Base-by-base conservation (phyloP, 2,888 invertebrate genomes). In the Ptilodon capucinus region DNA sequence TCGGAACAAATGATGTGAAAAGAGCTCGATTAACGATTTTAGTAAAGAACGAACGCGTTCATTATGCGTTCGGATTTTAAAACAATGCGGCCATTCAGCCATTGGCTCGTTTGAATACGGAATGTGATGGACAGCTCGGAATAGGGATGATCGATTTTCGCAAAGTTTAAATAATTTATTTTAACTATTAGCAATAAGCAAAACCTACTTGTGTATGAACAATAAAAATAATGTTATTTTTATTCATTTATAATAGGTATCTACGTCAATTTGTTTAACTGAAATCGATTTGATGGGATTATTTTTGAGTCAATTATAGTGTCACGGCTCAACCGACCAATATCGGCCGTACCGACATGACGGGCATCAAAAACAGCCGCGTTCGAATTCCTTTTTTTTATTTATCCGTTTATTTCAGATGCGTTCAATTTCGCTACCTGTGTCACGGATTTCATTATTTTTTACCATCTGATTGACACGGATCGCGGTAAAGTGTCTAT, bases 1-100 rank as follows among this genome's bases (percentile, higher is more conserved):
- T 80, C 74, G 73, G 75, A 81, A 80, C 84, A 83, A 86, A 89
- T 88, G 87, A 86, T 86, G 86, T 85, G 89, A 86, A 86, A 40
- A 87, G 81, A 85, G 74, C 76, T 78, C 86, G 84, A 89, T 88
- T 85, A 86, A 85, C 81, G 84, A 85, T 83, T 84, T 67, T 73
- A 73, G 79, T 81, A 81, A 81, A 68, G 68, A 76, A 81, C 73
- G 73, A 74, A 74, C 69, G 74, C 74, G 75, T 81, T 84, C 79
- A 85, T 86, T 84, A 83, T 84, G 76, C 75, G 76, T 83, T 81
- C 76, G 79, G 73, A 81, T 78, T 83, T 82, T 86, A 88, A 89
- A 90, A 90, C 90, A 89, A 90, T 88, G 78, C 81, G 58, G 71
- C 76, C 79, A 84, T 89, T 87, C 86, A 84, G 66, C 60, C 78